Evolutionary conservation across 2,888 invertebrate species (phyloP).

Genomic region (Metellina segmentata): DNA sequence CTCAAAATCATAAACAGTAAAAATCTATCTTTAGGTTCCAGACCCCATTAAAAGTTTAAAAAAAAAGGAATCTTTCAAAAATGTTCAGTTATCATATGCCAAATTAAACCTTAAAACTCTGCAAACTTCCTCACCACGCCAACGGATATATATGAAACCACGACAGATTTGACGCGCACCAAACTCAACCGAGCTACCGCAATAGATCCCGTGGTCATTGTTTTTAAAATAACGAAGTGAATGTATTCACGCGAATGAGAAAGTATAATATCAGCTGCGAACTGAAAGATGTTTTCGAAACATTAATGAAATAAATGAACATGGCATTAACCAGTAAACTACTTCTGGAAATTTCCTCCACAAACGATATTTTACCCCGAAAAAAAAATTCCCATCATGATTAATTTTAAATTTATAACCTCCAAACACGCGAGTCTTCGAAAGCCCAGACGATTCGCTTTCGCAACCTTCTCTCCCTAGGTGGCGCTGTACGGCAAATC

Average conservation of each 20-base stretch:
- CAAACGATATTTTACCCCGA: not conserved
- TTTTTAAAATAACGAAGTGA: not conserved
- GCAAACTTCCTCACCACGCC: too few relatives aligned
- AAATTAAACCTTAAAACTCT: too few relatives aligned
- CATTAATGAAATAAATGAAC: not conserved
- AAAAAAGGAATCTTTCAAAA: too few relatives aligned
- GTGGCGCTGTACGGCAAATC: constrained; percentile 58
- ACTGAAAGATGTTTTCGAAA: not conserved
- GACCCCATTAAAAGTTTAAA: too few relatives aligned
- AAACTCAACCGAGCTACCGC: too few relatives aligned
- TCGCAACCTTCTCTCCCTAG: constrained; percentile 25
- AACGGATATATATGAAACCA: too few relatives aligned
- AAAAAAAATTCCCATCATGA: not conserved
- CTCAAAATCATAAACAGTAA: too few relatives aligned
- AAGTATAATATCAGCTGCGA: not conserved
- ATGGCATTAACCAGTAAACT: not conserved
- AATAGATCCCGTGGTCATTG: too few relatives aligned
- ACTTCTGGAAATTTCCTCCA: not conserved
- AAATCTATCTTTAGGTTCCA: too few relatives aligned
- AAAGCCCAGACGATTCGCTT: not conserved
- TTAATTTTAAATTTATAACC: not conserved
- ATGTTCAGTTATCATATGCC: too few relatives aligned
- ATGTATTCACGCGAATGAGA: not conserved
- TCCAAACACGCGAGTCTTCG: not conserved
- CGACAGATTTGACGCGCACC: too few relatives aligned